These are phyloP conservation scores for Orussus abietinus DNA, from an alignment of 1,140 invertebrate species.

Conservation along the genomic window DNA sequence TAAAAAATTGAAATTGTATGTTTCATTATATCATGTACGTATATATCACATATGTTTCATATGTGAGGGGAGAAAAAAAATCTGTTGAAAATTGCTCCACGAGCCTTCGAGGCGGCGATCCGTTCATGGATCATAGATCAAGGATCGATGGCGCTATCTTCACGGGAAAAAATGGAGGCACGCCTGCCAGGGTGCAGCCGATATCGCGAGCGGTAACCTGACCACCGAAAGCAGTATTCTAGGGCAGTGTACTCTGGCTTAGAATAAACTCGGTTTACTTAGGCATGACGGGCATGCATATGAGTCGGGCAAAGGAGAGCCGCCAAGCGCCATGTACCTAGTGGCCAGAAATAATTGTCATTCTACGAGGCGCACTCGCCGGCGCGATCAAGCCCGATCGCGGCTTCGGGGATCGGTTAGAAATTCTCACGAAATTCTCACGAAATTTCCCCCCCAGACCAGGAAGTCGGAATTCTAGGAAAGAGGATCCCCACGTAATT, in stretches of 20 bases:
- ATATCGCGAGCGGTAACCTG: constrained; percentile 21
- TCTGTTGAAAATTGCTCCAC: too few species aligned
- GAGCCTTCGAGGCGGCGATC: constrained; percentile 15
- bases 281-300: constrained; percentile 48
- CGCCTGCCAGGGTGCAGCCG: constrained; percentile 9
- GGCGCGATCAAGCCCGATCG: too few species aligned
- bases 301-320: constrained; percentile 40
- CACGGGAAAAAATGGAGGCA: constrained; percentile 10
- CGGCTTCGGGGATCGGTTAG: too few species aligned
- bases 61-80: too few species aligned
- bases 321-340: constrained; percentile 44
- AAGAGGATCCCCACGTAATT: too few species aligned
- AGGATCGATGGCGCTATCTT: constrained; percentile 16
- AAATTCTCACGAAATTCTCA: too few species aligned
- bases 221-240: constrained; percentile 40
- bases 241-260: constrained; percentile 43
- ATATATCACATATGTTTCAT: too few species aligned
- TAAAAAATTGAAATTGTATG: too few species aligned
- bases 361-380: constrained; percentile 29
- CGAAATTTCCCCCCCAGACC: too few species aligned
- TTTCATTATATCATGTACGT: too few species aligned
- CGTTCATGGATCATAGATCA: constrained; percentile 13
- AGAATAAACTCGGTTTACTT: constrained; percentile 47
- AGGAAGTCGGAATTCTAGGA: too few species aligned
- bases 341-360: constrained; percentile 48